These are phyloP conservation scores for Dryadula phaetusa DNA, from an alignment of 2,888 invertebrate genomes.

Conservation along the genomic window DNA sequence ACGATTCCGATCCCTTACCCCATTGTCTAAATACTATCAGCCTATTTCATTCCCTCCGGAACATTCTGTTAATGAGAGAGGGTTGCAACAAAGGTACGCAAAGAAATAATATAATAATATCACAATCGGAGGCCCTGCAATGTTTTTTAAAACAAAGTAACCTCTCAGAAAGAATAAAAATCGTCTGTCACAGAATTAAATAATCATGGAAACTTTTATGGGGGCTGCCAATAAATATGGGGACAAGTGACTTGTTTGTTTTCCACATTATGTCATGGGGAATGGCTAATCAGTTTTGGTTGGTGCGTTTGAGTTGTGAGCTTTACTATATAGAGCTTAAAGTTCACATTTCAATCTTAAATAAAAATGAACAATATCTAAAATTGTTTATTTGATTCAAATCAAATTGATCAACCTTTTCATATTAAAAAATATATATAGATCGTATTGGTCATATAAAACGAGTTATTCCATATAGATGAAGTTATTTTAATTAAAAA, in stretches of 20 bases:
- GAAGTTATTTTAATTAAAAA: not conserved
- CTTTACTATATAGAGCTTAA: not conserved
- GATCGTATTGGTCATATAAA: not conserved
- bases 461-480: not conserved
- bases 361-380: no score
- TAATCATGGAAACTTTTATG: slow-evolving; percentile 24
- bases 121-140: slow-evolving; percentile 25
- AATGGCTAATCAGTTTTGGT: slow-evolving; percentile 10
- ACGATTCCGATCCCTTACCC: slow-evolving; percentile 29
- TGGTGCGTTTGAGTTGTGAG: not conserved
- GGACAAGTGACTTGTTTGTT: slow-evolving; percentile 8
- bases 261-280: slow-evolving; percentile 13
- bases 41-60: slow-evolving; percentile 37
- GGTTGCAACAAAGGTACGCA: slow-evolving; percentile 38
- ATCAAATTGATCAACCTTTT: not conserved
- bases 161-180: slow-evolving; percentile 25
- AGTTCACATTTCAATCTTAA: not conserved
- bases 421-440: no score
- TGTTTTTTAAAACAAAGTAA: slow-evolving; percentile 33
- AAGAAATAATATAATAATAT: slow-evolving; percentile 41
- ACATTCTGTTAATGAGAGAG: slow-evolving; percentile 39
- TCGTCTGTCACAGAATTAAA: slow-evolving; percentile 24
- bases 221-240: slow-evolving; percentile 21
- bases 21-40: slow-evolving; percentile 37
- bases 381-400: not conserved